Base-by-base conservation (phyloP, 2,113 vertebrate genomes). In the Zingel zingel region DNA sequence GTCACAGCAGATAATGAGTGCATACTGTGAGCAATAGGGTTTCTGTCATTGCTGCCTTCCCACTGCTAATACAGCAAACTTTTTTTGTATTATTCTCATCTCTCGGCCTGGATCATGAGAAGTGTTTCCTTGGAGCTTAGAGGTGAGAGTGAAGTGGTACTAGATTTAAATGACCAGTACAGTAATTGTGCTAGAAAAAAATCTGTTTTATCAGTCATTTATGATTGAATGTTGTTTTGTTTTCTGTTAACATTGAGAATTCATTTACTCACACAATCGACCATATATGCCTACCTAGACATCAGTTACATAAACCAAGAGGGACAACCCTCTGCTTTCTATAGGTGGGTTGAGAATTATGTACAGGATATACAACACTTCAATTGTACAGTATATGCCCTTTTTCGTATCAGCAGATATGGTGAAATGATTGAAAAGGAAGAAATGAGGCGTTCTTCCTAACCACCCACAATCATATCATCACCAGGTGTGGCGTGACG, bases 1-100 rank as follows among this genome's bases (percentile, higher is more conserved):
- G 83, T 86, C 86, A 86, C 79, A 80, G 91, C 72, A 76, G 87
- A 93, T 92, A 91, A 90, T 93, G 89, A 89, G 87, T 90, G 82
- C 82, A 71, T 74, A 83, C 82, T 83, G 81, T 92, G 89, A 87
- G 77, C 85, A 83, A 86, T 89, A 76, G 87, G 73, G 82, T 90
- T 39, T 77, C 77, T 80, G 88, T 90, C 87, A 86, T 86, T 82
- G 54, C 77, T 77, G 71, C 70, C 48, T 81, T 74, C 79, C 73
- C 54, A 76, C 61, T 78, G 80, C 79, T 73, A 65, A 79, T 79
- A 82, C 58, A 77, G 73, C 64, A 54, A 27, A 54, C 10, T 3
- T 65, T 73, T 53, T 57, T 65, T 2, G 0, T 66, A 54, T 84
- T 82, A 80, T 87, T 87, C 66, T 77, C 54, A 79, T 87, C 62